Percentiles rank a stretch among this genome's conserved stretches.
Evolutionary conservation across 2,113 vertebrate species (phyloP).

Genomic region (Cyanoliseus patagonus): DNA sequence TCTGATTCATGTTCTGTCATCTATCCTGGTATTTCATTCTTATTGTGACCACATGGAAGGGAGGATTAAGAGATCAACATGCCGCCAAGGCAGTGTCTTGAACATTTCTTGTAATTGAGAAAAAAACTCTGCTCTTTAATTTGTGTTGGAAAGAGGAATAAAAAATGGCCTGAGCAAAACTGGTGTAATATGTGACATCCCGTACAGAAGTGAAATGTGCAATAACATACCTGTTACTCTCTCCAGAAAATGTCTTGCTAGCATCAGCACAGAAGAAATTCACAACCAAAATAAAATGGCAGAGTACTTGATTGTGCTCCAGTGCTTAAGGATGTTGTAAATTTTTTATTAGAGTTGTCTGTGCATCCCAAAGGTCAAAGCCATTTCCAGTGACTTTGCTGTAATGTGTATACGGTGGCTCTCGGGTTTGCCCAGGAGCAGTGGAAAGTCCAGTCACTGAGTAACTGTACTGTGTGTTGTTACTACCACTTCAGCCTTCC

Average conservation of each 20-base stretch:
- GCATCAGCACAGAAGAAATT: neutral
- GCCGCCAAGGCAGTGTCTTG: neutral
- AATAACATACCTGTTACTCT: neutral
- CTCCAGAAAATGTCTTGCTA: neutral
- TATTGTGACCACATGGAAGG: accelerated
- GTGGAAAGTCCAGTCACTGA: neutral
- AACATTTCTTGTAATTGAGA: neutral
- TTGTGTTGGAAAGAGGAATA: neutral
- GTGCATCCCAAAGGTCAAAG: neutral
- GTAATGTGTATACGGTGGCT: accelerated
- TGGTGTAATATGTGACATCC: neutral
- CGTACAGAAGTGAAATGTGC: neutral
- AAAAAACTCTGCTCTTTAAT: neutral
- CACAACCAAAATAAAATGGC: neutral
- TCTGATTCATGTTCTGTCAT: neutral
- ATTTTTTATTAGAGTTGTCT: neutral
- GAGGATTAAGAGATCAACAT: neutral
- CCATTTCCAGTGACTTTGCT: neutral
- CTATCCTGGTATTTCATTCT: neutral
- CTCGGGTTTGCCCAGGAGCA: neutral
- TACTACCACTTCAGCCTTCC: neutral
- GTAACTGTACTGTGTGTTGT: neutral
- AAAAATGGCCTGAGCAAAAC: neutral
- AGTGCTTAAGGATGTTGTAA: neutral
- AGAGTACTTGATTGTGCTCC: neutral